Base-by-base conservation (phyloP, 2,888 invertebrate genomes). In the Ischnura elegans region DNA sequence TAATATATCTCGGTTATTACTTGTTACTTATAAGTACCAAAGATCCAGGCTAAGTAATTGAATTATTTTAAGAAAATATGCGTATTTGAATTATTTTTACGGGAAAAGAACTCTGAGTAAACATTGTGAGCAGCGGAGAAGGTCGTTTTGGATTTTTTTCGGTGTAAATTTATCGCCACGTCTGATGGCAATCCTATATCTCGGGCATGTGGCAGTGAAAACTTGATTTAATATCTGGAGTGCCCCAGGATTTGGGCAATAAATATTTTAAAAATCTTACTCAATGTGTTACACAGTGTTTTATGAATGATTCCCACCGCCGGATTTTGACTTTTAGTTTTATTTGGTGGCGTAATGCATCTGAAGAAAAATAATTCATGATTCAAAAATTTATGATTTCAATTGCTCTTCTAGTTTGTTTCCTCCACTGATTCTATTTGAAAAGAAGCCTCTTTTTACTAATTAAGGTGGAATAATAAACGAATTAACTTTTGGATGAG, bases 91-190 rank as follows among this genome's bases (percentile, higher is more conserved):
- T 36, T 1, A 36, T 13, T 36, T 36, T 13, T 29, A 10, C 13
- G 10, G 36, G 10, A 76, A 36, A 76, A 76, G 8, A 76, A 36
- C 76, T 10, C 16, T n/a, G 29, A 29, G 36, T 0, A 36, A 36
- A 2, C 16, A 36, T 76, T 76, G 10, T 4, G 36, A 76, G 29
- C 36, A 29, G 29, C 76, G 16, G 13, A n/a, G 13, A 76, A 29
- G 29, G 16, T 13, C 16, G 76, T 76, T 16, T 8, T 76, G 29
- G 25, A 76, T 36, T 76, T 36, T 76, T 25, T 36, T 16, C 76
- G 29, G 36, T 76, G 29, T 76, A 76, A 76, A 76, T 76, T 76
- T 76, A 76, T 76, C 76, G 36, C 76, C 76, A 76, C 76, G 76
- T 76, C 76, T 36, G 76, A 13, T 76, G 76, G 76, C 29, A 36